Evolutionary conservation across 2,113 vertebrate genomes (phyloP).

Genomic region (Polypterus bichir): DNA sequence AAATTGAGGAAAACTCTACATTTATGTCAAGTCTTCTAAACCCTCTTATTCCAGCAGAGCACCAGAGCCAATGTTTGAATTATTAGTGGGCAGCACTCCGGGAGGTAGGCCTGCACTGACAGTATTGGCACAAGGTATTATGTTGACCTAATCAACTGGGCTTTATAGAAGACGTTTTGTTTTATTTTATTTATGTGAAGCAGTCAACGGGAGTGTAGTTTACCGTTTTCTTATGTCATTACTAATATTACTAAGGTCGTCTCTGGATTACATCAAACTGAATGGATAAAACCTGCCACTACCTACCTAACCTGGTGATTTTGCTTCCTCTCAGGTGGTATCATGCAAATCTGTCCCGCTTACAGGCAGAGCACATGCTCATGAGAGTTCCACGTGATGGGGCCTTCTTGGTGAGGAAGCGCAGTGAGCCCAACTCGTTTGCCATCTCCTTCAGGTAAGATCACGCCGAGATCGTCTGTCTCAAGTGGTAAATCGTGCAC

Average conservation of each 20-base stretch:
- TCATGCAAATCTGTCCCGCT: conserved; percentile 59
- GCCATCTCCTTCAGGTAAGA: conserved; percentile 73
- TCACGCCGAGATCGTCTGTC: no score
- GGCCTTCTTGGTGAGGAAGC: conserved; percentile 66
- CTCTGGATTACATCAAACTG: background rate
- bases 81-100: no score
- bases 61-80: no score
- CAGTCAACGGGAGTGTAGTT: background rate
- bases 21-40: no score
- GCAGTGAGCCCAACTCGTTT: conserved; percentile 60
- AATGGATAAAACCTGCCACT: accelerated
- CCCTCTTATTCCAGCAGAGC: no score
- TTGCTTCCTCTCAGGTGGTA: conserved; percentile 52
- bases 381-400: conserved; percentile 70
- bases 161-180: no score
- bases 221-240: background rate
- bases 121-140: no score
- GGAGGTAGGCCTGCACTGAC: no score
- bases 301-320: background rate
- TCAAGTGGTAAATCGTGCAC: no score
- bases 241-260: background rate
- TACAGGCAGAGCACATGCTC: conserved; percentile 74
- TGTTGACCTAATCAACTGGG: no score
- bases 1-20: no score
- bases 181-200: no score